Evolutionary conservation across 1,140 invertebrate genomes (phyloP), one percentile per base, ranked within the genome.

Genomic region (Drosophila watanabei): DNA sequence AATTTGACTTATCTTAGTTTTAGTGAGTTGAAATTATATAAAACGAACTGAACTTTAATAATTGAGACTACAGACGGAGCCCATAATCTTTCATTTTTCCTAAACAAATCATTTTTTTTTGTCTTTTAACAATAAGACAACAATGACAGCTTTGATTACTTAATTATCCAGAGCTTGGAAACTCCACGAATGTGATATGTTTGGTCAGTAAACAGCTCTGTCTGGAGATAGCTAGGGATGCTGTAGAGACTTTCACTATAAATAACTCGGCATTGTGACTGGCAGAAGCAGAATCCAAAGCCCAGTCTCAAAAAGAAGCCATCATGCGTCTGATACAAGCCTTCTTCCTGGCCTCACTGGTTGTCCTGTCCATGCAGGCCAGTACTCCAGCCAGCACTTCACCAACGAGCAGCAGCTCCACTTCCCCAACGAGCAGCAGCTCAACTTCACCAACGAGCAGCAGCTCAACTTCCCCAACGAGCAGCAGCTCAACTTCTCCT

Each of bases 231-330:
- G n/a, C 5, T 20, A 35, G 0, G 33, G 60, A 52, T 49, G 46
- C 60, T 52, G 60, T 7, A 30, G 16, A 52, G 46, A 33, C 32
- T 52, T 52, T 63, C 33, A 13, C 60, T 63, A 63, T 63, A 63
- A 52, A 52, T 52, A 63, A 43, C 11, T 39, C 10, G 20, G 20
- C 5, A 14, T 24, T 24, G 16, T 63, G 30, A 30, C 41, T 52
- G 20, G 16, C 13, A 24, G 9, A 63, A 32, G 9, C 33, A 63
- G 33, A 37, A 39, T 28, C 33, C 16, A 39, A 30, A 9, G 32
- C 57, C 4, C 18, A 28, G 49, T 10, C 20, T n/a, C 18, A n/a
- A 63, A 18, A 20, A 41, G 28, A 35, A 63, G 33, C 30, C 18
- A 41, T 14, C 24, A 69, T 69, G 65, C 59, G 58, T 16, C 58